Base-by-base conservation (phyloP, 2,888 invertebrate species). In the Hipparchia sbordonii region DNA sequence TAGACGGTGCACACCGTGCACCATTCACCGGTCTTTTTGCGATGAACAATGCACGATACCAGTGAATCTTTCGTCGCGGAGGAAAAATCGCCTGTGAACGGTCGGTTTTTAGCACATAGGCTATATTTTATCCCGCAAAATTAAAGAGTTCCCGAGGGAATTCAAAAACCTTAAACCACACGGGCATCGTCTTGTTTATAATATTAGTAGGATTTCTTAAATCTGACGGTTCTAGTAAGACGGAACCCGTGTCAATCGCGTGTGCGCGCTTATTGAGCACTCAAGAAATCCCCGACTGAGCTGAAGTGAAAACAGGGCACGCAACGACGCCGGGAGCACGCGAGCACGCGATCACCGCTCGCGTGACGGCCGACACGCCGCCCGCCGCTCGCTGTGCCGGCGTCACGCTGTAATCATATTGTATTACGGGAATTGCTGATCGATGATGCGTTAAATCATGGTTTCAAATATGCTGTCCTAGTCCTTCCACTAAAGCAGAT, bases 181-280 rank as follows among this genome's bases (percentile, higher is more conserved):
- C 23, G 23, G 23, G 0, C 23, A 23, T 23, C 23, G 23, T 23
- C 23, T 23, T 23, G 23, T 23, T 23, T 23, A 23, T 23, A 23
- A 23, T 23, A 23, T 23, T 23, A 23, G 23, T 23, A 1, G 23
- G 23, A 39, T 39, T 39, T 7, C 23, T 23, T 33, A 23, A 9
- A 33, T 59, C 0, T 10, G 12, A 12, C 39, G 6, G 51, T 23
- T 77, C 76, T 62, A 70, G 74, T 54, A 8, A 8, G 56, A 1
- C 61, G 75, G 67, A 68, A 71, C 74, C 77, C 45, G 68, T 63
- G 72, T 76, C 69, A 76, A 80, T 82, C 77, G 81, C 81, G 83
- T 84, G 82, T 76, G 73, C 76, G 62, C 82, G 82, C 84, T 88
- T 90, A 92, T 90, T 91, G 89, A 92, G 91, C 88, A 87, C 89